Evolutionary conservation across 2,113 vertebrate species (phyloP).

Genomic region (Toxotes chatareus): DNA sequence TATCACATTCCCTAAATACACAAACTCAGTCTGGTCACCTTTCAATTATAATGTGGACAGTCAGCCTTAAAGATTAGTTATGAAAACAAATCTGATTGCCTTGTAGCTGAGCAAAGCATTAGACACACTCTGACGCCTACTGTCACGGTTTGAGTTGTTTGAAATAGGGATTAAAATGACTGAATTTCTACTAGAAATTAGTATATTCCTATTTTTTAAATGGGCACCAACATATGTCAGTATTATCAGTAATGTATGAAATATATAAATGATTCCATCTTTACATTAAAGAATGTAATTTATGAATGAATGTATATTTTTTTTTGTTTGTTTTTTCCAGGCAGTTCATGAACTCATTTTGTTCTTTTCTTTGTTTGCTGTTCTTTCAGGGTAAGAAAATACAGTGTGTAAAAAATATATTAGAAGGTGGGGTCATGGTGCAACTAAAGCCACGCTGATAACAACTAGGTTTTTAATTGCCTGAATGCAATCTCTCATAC

Average conservation of each 20-base stretch:
- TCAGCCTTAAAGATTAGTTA: slow-evolving; percentile 43
- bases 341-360: slow-evolving; percentile 30
- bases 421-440: slow-evolving; percentile 32
- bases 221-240: not conserved
- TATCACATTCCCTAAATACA: slow-evolving; percentile 35
- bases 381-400: slow-evolving; percentile 40
- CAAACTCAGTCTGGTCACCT: slow-evolving; percentile 33
- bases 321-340: not conserved
- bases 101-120: slow-evolving; percentile 10
- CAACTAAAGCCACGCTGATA: slow-evolving; percentile 36
- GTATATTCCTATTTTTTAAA: not conserved
- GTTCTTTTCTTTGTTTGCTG: slow-evolving; percentile 43
- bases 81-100: not conserved
- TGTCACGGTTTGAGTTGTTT: not conserved
- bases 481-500: not conserved
- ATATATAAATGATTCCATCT: not conserved
- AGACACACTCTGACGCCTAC: not conserved
- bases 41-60: slow-evolving; percentile 32
- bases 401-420: slow-evolving; percentile 6
- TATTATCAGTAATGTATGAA: slow-evolving; percentile 5
- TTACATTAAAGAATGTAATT: not conserved
- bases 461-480: slow-evolving; percentile 27
- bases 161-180: slow-evolving; percentile 30
- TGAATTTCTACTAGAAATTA: not conserved
- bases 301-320: not conserved